These are phyloP conservation scores for Pygmarrhopalites habei DNA, from an alignment of 1,140 invertebrate species.

Conservation along the genomic window DNA sequence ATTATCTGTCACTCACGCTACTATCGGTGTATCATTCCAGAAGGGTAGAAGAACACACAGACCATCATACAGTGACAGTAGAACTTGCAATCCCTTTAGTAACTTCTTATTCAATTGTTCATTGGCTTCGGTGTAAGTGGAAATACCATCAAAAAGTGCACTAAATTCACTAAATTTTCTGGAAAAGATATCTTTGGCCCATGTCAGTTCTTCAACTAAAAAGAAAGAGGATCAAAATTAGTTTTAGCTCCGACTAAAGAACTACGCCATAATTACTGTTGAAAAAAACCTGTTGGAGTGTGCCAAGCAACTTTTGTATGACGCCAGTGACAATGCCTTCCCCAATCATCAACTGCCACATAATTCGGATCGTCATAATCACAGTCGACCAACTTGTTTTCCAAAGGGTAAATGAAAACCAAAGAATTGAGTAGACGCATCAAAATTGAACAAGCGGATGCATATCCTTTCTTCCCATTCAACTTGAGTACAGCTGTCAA, in stretches of 20 bases:
- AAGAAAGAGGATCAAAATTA: too few species aligned
- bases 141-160: constrained; percentile 12
- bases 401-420: constrained; percentile 54
- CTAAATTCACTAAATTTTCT: constrained; percentile 33
- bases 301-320: constrained; percentile 68
- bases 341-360: constrained; percentile 77
- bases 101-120: constrained; percentile 27
- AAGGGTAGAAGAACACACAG: constrained; percentile 52
- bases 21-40: constrained; percentile 53
- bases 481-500: constrained; percentile 64
- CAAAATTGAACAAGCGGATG: constrained; percentile 41
- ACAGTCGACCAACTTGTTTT: constrained; percentile 55
- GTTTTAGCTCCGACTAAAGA: too few species aligned
- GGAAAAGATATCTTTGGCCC: constrained; percentile 56
- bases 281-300: too few species aligned
- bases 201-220: constrained; percentile 58
- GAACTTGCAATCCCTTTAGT: constrained; percentile 24
- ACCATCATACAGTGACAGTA: constrained; percentile 27
- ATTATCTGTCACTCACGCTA: constrained; percentile 49
- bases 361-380: constrained; percentile 61
- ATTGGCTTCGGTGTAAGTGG: constrained; percentile 9
- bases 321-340: constrained; percentile 57
- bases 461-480: constrained; percentile 82
- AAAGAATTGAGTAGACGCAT: constrained; percentile 53
- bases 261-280: too few species aligned